A percentile compares a stretch with the other conserved stretches of the same genome.
These are phyloP conservation scores for Mythimna ferrago DNA, from an alignment of 2,888 invertebrate species.

Conservation along the genomic window DNA sequence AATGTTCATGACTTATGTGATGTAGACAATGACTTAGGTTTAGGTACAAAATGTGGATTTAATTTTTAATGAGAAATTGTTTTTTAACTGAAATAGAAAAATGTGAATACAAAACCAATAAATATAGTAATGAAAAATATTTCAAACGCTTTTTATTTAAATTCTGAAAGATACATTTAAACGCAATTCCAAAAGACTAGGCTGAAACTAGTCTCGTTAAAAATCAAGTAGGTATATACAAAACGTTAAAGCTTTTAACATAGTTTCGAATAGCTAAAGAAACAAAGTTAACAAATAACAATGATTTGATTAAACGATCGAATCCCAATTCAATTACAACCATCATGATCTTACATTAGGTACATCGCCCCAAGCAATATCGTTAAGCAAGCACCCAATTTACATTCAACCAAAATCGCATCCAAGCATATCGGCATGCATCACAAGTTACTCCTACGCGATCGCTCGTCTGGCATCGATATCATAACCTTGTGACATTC, in stretches of 20 bases:
- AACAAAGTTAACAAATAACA: neutral
- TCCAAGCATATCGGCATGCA: conserved; percentile 52
- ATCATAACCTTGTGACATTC: conserved; percentile 90
- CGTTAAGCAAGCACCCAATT: conserved; percentile 41
- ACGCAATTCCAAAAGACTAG: too few species aligned
- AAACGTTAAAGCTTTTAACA: neutral
- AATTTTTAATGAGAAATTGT: conserved; percentile 85
- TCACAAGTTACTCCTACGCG: conserved; percentile 67
- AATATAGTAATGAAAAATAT: conserved; percentile 81
- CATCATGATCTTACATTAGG: conserved; percentile 8
- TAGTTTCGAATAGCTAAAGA: neutral
- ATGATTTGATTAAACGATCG: neutral
- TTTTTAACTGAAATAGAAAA: conserved; percentile 89
- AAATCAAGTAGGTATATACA: neutral
- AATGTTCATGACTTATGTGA: conserved; percentile 75
- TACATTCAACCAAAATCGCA: conserved; percentile 60
- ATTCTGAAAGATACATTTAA: neutral
- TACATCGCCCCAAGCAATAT: conserved; percentile 19
- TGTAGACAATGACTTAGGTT: conserved; percentile 89
- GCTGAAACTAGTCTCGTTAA: neutral
- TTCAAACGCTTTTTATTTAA: conserved; percentile 36
- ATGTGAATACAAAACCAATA: conserved; percentile 90
- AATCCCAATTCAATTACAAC: conserved; percentile 25
- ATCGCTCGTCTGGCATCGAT: conserved; percentile 80
- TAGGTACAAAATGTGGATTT: conserved; percentile 86